These are phyloP conservation scores for Pseudomyrmex concolor DNA, from an alignment of 1,140 invertebrate genomes.

Conservation along the genomic window DNA sequence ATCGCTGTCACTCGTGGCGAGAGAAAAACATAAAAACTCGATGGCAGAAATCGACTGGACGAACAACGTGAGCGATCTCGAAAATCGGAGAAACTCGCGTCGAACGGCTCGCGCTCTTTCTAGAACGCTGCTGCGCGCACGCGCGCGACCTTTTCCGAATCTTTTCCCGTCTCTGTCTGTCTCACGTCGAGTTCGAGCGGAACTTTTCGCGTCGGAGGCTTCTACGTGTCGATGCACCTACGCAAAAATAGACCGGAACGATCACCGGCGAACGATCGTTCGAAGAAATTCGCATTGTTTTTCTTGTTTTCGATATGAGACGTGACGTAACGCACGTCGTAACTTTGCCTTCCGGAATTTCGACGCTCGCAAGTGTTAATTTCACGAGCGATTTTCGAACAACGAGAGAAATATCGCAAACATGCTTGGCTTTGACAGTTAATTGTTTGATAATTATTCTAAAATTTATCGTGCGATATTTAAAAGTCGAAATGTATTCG, in stretches of 20 bases:
- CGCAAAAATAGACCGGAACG: not conserved
- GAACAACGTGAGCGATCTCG: not conserved
- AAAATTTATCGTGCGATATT: too few species aligned
- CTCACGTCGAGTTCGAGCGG: conserved; percentile 43
- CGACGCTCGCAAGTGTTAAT: too few species aligned
- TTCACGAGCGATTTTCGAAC: too few species aligned
- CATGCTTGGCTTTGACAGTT: too few species aligned
- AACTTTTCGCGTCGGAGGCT: conserved; percentile 16
- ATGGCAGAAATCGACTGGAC: too few species aligned
- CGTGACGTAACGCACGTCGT: not conserved
- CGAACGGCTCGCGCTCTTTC: conserved; percentile 63
- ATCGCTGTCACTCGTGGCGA: not conserved
- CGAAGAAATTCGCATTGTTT: not conserved
- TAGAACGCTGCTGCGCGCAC: conserved; percentile 36
- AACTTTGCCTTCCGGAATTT: too few species aligned
- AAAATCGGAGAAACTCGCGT: conserved; percentile 2
- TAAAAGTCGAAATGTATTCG: too few species aligned
- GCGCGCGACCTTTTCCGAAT: conserved; percentile 65
- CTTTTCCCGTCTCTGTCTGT: conserved; percentile 20
- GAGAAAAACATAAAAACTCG: too few species aligned
- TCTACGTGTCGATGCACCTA: conserved; percentile 17
- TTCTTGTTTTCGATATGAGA: not conserved
- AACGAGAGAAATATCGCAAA: too few species aligned
- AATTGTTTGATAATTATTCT: too few species aligned
- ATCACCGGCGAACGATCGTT: not conserved